Evolutionary conservation across 1,140 invertebrate genomes (phyloP).

Genomic region (Lepidostoma basale): DNA sequence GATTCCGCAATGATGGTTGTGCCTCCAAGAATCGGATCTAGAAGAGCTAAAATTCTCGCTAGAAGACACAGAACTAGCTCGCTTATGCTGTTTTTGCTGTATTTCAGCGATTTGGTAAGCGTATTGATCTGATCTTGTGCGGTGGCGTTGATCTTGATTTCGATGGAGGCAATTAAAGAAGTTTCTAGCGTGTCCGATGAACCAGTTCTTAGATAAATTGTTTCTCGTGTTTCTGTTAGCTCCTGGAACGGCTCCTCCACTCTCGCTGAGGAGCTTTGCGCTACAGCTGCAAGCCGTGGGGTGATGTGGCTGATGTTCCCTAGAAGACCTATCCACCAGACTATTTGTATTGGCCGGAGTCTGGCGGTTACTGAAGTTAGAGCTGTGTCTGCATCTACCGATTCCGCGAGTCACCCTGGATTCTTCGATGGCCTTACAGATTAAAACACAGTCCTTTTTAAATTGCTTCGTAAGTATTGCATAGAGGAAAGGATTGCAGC

Average conservation of each 20-base stretch:
- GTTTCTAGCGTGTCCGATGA: slow-evolving; percentile 49
- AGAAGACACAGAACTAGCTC: slow-evolving; percentile 83
- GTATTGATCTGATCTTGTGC: slow-evolving; percentile 70
- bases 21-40: slow-evolving; percentile 79
- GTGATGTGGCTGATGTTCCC: slow-evolving; percentile 66
- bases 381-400: slow-evolving; percentile 82
- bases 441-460: slow-evolving; percentile 95
- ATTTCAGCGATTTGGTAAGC: slow-evolving; percentile 82
- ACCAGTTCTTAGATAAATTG: slow-evolving; percentile 48
- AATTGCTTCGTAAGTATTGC: slow-evolving; percentile 97
- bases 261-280: slow-evolving; percentile 65
- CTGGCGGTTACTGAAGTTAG: slow-evolving; percentile 87
- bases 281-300: slow-evolving; percentile 73
- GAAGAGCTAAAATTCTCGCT: slow-evolving; percentile 90
- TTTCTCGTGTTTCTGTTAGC: slow-evolving; percentile 35
- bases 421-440: slow-evolving; percentile 94
- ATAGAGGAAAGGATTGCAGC: slow-evolving; percentile 96
- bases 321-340: slow-evolving; percentile 76
- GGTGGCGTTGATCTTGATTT: slow-evolving; percentile 50
- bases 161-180: slow-evolving; percentile 60
- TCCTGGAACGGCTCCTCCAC: slow-evolving; percentile 45
- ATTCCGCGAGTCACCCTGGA: slow-evolving; percentile 87
- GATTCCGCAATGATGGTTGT: slow-evolving; percentile 75
- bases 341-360: slow-evolving; percentile 89
- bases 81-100: slow-evolving; percentile 74